These are phyloP conservation scores for Morinoia aosen DNA, from an alignment of 2,888 invertebrate genomes.

Conservation along the genomic window DNA sequence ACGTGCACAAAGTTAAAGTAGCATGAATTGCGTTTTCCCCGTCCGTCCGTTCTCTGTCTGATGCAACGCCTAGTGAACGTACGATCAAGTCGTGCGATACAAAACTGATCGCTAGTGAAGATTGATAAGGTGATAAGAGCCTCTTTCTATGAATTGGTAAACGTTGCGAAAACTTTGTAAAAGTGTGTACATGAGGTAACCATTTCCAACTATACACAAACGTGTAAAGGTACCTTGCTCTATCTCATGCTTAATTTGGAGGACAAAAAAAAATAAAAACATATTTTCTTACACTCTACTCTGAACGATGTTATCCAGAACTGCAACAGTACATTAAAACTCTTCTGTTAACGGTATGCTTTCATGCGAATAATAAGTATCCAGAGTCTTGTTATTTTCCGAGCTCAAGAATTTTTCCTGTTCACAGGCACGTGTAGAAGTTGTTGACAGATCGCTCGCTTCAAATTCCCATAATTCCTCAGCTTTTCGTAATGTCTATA, in stretches of 20 bases:
- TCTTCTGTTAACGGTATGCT: background rate
- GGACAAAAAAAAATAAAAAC: background rate
- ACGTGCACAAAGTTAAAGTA: no score
- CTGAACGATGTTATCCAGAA: background rate
- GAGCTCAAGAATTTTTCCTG: background rate
- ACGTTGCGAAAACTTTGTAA: background rate
- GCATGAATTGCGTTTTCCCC: no score
- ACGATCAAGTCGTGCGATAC: background rate
- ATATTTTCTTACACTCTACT: background rate
- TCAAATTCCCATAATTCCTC: background rate
- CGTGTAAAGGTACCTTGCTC: background rate
- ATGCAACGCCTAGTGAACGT: background rate
- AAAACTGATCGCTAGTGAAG: background rate
- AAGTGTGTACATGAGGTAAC: background rate
- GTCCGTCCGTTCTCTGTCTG: background rate
- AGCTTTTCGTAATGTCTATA: background rate
- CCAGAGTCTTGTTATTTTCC: background rate
- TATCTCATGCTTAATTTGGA: background rate
- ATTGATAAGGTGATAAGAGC: background rate
- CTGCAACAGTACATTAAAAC: background rate
- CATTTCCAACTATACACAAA: background rate
- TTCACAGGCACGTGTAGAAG: background rate
- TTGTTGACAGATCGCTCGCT: background rate
- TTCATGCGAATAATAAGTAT: background rate
- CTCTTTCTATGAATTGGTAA: background rate